Base-by-base conservation (phyloP, 2,888 invertebrate species). In the Caenorhabditis afra region DNA sequence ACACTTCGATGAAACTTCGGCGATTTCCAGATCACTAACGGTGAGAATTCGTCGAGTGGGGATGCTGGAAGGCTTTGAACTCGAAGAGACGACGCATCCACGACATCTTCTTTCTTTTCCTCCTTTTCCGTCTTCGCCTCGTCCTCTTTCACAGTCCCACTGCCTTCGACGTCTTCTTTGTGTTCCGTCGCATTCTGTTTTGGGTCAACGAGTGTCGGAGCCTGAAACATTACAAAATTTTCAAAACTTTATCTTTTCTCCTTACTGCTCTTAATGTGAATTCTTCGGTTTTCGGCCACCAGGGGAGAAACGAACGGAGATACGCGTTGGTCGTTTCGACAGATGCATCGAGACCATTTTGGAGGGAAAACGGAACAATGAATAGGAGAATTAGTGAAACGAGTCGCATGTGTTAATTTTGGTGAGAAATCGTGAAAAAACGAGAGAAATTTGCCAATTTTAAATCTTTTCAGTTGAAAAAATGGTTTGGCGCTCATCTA, bases 281-380 rank as follows among this genome's bases (percentile, higher is more conserved):
- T 7, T 68, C 59, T 8, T 64, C 74, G 11, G 49, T 57, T 41
- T 68, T 53, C 0, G 79, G 74, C 74, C 74, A 75, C 79, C 79
- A 79, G 35, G 79, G 79, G 11, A 79, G 44, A 53, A 64, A 79
- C 20, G 74, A 58, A 11, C 70, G 64, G 0, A 79, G 49, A 61
- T 65, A 75, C 3, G 57, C 59, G 41, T 79, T 79, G 3, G 79
- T 58, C 2, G 55, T 57, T 8, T 73, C 79, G 0, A 68, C 7
- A 5, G 29, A 5, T 7, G 29, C 7, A 3, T 29, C 29, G 29
- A 7, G 29, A 29, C 4, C 29, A 20, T 64, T 57, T 29, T 39
- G 22, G 49, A 39, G 23, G 12, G 57, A 47, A 47, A 70, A 20
- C 3, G 37, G 20, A 5, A 70, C 0, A 18, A 62, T 12, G 3